phyloP scores from a whole-genome alignment of 2,888 invertebrate genomes.

The Yponomeuta malinellus region DNA sequence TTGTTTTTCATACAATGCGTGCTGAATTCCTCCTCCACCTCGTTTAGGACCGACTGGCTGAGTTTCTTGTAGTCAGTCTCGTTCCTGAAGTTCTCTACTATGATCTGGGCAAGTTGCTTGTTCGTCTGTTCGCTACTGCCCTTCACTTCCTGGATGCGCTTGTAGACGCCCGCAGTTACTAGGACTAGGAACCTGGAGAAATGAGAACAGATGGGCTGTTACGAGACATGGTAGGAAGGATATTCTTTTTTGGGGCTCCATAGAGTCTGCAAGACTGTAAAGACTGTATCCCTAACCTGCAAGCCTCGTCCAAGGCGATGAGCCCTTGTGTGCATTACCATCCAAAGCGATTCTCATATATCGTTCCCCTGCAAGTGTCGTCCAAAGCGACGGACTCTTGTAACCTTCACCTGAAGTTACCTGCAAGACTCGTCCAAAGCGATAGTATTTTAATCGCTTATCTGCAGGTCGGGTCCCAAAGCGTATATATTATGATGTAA shows the following conservation, averaged over 20 bases:
- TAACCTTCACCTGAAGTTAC: slow-evolving; percentile 31
- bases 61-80: slow-evolving; percentile 88
- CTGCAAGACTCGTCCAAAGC: slow-evolving; percentile 85
- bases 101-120: slow-evolving; percentile 85
- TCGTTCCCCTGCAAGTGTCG: too few relatives aligned
- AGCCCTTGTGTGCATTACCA: too few relatives aligned
- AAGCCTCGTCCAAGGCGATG: too few relatives aligned
- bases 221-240: too few relatives aligned
- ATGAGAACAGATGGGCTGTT: neutral
- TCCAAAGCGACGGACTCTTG: too few relatives aligned
- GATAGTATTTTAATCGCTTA: slow-evolving; percentile 57
- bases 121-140: slow-evolving; percentile 84
- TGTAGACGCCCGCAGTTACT: slow-evolving; percentile 90
- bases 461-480: too few relatives aligned
- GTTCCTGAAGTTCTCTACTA: slow-evolving; percentile 87
- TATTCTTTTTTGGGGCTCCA: too few relatives aligned
- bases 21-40: slow-evolving; percentile 88
- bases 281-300: neutral
- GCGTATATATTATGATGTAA: too few relatives aligned
- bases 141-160: slow-evolving; percentile 86
- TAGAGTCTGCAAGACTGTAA: neutral
- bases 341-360: too few relatives aligned
- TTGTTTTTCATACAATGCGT: slow-evolving; percentile 80
- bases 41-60: slow-evolving; percentile 90
- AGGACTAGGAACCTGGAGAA: slow-evolving; percentile 83